Conservation (phyloP, 2,888 invertebrate species). For the Rhagonycha fulva region DNA sequence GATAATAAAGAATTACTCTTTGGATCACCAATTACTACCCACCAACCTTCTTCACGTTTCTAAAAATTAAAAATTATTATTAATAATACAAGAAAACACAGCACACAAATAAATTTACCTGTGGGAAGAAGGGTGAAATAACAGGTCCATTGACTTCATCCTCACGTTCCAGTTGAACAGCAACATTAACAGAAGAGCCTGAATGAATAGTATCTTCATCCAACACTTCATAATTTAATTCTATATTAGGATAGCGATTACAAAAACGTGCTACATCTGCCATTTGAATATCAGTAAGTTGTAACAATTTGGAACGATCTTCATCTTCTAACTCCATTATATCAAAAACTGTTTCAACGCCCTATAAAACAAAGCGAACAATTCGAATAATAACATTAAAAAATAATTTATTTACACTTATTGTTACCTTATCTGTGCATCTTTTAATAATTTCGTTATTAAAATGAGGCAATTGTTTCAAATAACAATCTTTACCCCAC, state of each 20-base stretch:
- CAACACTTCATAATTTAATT: slow-evolving; percentile 88
- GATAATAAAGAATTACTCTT: slow-evolving; percentile 92
- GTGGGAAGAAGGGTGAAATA: slow-evolving; percentile 97
- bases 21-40: slow-evolving; percentile 98
- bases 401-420: no score
- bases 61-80: slow-evolving; percentile 51
- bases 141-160: slow-evolving; percentile 97
- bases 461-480: slow-evolving; percentile 97
- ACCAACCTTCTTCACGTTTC: slow-evolving; percentile 93
- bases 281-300: slow-evolving; percentile 86
- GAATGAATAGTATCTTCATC: slow-evolving; percentile 78
- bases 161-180: slow-evolving; percentile 92
- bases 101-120: slow-evolving; percentile 60
- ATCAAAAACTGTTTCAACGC: slow-evolving; percentile 92
- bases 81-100: neutral
- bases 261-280: slow-evolving; percentile 98
- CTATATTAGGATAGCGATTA: slow-evolving; percentile 98
- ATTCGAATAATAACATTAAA: neutral
- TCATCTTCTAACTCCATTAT: slow-evolving; percentile 95
- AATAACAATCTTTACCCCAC: slow-evolving; percentile 98
- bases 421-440: slow-evolving; percentile 84
- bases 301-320: slow-evolving; percentile 77
- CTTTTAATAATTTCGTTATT: slow-evolving; percentile 84
- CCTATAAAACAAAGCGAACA: slow-evolving; percentile 46
- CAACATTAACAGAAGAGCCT: slow-evolving; percentile 86